Evolutionary conservation across 1,140 invertebrate species (phyloP).

Genomic region (Brachystomella parvula): DNA sequence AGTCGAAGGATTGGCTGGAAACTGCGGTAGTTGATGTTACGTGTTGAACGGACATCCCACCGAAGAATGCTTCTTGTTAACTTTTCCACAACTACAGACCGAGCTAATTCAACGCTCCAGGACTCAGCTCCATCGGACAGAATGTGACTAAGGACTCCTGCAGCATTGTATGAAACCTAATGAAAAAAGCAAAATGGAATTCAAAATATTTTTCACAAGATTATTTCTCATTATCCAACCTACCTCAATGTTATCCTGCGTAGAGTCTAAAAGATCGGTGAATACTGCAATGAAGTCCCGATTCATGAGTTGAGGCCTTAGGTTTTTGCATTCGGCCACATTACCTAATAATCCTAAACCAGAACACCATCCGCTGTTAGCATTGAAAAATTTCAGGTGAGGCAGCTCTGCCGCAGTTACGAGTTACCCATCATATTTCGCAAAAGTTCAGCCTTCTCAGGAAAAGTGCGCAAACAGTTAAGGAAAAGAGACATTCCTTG

Average conservation of each 20-base stretch:
- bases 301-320: constrained; percentile 79
- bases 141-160: constrained; percentile 89
- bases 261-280: constrained; percentile 69
- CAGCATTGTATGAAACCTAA: constrained; percentile 91
- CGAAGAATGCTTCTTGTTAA: constrained; percentile 73
- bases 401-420: not conserved
- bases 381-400: not conserved
- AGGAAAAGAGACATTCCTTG: constrained; percentile 80
- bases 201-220: constrained; percentile 1
- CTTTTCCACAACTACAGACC: constrained; percentile 63
- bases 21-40: constrained; percentile 91
- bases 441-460: constrained; percentile 71
- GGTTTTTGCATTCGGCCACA: constrained; percentile 81
- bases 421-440: constrained; percentile 82
- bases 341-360: constrained; percentile 68
- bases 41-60: constrained; percentile 75
- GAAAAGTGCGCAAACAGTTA: constrained; percentile 75
- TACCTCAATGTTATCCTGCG: constrained; percentile 89
- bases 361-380: not conserved
- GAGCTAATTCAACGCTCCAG: constrained; percentile 67
- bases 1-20: constrained; percentile 84
- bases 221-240: too few relatives aligned
- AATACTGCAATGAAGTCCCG: constrained; percentile 76
- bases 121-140: constrained; percentile 69
- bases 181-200: constrained; percentile 4